Evolutionary conservation across 2,888 invertebrate genomes (phyloP), one percentile per base, ranked within the genome.

Genomic region (Phortica magna): DNA sequence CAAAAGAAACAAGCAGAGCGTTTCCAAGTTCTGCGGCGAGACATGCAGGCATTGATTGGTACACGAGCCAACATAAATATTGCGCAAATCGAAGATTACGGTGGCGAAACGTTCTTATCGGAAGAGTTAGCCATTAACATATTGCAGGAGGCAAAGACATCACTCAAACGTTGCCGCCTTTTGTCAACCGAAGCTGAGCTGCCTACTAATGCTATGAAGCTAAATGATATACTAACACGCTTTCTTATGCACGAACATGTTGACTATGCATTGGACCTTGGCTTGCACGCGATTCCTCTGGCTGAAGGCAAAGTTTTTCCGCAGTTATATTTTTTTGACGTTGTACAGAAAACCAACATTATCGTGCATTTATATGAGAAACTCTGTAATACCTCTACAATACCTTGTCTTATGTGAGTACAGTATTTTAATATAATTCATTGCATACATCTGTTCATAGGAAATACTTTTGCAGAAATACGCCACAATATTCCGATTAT

Each of bases 21-120:
- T 64, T 96, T 99, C 88, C 97, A 98, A 92, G 99, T 99, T 89
- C 93, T 99, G 31, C 94, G 97, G 6, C 94, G 99, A 71, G 99
- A 99, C 90, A 93, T 99, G 79, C 98, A 99, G 93, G 98, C 98
- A 0, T 96, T 97, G 12, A 96, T 99, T 82, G 97, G 98, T 2
- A 96, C 97, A 0, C 94, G 97, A 75, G 96, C 98, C 0, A 98
- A 98, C 90, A 97, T 98, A 77, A 98, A 98, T 90, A 97, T 98
- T 80, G 98, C 96, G 0, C 96, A 97, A 90, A 97, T 98, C 65
- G 99, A 99, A 91, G 97, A 98, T 92, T 98, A 98, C 89, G 98
- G 98, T 2, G 99, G 98, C 0, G 99, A 99, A 92, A 99, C 98
- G 0, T 98, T 99, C 90, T 93, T 99, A 0, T 98, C 98, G 0